Percentiles rank a stretch among this genome's conserved stretches.
Evolutionary conservation across 2,113 vertebrate genomes (phyloP).

Genomic region (Euleptes europaea): DNA sequence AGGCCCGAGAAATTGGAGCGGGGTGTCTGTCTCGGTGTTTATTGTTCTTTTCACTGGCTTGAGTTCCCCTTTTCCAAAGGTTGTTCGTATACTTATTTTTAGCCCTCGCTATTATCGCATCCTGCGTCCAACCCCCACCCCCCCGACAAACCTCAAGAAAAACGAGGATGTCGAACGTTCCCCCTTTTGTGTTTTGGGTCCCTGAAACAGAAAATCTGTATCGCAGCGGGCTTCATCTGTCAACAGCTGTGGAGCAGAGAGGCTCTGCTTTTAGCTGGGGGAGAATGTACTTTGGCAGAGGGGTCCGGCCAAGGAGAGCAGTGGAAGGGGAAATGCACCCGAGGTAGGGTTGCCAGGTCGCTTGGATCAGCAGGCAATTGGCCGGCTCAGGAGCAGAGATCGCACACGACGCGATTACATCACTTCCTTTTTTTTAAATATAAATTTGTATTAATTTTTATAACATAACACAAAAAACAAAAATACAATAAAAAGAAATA

Average conservation of each 20-base stretch:
- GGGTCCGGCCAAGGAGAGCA: background rate
- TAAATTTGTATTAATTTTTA: too few relatives aligned
- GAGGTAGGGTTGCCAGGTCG: too few relatives aligned
- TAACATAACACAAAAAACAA: too few relatives aligned
- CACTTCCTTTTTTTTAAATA: too few relatives aligned
- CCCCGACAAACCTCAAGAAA: too few relatives aligned
- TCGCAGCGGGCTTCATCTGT: background rate
- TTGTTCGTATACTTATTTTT: background rate
- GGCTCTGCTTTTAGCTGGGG: background rate
- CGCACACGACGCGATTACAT: too few relatives aligned
- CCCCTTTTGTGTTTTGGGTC: background rate
- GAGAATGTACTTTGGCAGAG: too few relatives aligned
- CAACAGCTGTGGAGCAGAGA: background rate
- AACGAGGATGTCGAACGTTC: background rate
- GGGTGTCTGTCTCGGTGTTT: background rate
- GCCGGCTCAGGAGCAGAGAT: too few relatives aligned
- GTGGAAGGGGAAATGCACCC: background rate
- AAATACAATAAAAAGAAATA: too few relatives aligned
- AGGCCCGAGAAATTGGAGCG: background rate
- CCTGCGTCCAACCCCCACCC: too few relatives aligned
- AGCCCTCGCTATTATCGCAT: background rate
- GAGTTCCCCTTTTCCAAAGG: background rate
- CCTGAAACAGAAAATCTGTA: background rate
- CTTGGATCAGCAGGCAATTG: too few relatives aligned
- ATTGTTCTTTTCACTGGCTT: background rate